Conservation (phyloP, 2,888 invertebrate species). For the Philereme transversata region DNA sequence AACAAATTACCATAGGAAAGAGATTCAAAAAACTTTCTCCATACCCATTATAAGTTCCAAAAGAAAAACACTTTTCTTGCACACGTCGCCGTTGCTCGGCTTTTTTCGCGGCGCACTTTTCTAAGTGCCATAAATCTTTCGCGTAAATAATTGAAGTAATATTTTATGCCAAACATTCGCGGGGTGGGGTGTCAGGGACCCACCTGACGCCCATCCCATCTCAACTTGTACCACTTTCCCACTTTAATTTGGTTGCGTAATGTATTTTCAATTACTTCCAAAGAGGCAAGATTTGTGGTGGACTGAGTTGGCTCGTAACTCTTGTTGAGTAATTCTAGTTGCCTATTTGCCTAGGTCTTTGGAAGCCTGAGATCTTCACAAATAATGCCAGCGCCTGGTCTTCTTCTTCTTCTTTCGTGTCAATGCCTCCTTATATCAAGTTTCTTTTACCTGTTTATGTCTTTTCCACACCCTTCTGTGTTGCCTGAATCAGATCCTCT, state of each 20-base stretch:
- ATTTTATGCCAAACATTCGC: conserved; percentile 85
- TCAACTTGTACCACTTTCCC: conserved; percentile 81
- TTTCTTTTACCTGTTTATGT: no score
- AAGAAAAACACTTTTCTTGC: conserved; percentile 84
- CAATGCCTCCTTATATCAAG: no score
- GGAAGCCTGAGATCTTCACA: no score
- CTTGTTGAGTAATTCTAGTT: conserved; percentile 65
- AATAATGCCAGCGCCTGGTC: no score
- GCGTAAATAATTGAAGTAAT: conserved; percentile 85
- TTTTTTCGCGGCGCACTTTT: conserved; percentile 83
- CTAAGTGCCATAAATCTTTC: conserved; percentile 83
- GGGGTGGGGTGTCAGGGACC: conserved; percentile 72
- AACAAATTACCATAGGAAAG: conserved; percentile 84
- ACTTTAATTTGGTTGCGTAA: conserved; percentile 84
- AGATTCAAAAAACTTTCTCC: conserved; percentile 79
- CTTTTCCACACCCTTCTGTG: no score
- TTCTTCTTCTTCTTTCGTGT: no score
- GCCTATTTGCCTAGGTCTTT: conserved; percentile 38
- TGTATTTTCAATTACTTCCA: conserved; percentile 84
- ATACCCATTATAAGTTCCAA: conserved; percentile 82
- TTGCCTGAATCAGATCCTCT: no score
- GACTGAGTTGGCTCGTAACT: conserved; percentile 73
- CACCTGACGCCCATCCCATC: conserved; percentile 76
- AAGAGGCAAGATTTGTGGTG: conserved; percentile 80
- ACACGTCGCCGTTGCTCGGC: conserved; percentile 82